Evolutionary conservation across 1,140 invertebrate genomes (phyloP).

Genomic region (Delia radicum): DNA sequence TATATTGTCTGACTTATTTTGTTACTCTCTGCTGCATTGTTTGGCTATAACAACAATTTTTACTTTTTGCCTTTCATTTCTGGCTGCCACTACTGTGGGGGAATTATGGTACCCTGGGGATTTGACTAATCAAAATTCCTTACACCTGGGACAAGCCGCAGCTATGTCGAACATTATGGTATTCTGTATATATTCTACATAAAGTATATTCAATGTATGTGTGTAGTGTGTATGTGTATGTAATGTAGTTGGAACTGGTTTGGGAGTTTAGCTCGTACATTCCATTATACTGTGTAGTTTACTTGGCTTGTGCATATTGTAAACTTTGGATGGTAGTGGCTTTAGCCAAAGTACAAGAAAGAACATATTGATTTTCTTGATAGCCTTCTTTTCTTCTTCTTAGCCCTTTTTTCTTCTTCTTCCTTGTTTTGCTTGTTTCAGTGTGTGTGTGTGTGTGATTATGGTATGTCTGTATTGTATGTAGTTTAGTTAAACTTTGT

Average conservation of each 20-base stretch:
- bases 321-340: neutral
- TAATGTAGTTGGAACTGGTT: neutral
- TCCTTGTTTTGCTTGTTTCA: neutral
- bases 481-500: constrained; percentile 23
- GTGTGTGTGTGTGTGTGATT: neutral
- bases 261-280: too few relatives aligned
- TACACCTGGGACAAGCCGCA: constrained; percentile 43
- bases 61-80: neutral
- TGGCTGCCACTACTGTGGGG: constrained; percentile 38
- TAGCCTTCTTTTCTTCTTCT: neutral
- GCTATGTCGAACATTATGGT: constrained; percentile 20
- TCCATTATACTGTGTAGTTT: neutral
- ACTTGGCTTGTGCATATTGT: neutral
- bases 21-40: neutral
- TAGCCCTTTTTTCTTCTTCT: neutral
- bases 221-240: neutral
- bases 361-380: constrained; percentile 29
- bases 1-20: neutral
- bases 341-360: neutral
- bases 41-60: neutral
- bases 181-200: constrained; percentile 2
- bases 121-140: constrained; percentile 56
- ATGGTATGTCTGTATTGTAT: neutral
- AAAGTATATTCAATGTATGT: neutral
- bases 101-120: constrained; percentile 54